Evolutionary conservation across 2,888 invertebrate genomes (phyloP).

Genomic region (Chironomus riparius): DNA sequence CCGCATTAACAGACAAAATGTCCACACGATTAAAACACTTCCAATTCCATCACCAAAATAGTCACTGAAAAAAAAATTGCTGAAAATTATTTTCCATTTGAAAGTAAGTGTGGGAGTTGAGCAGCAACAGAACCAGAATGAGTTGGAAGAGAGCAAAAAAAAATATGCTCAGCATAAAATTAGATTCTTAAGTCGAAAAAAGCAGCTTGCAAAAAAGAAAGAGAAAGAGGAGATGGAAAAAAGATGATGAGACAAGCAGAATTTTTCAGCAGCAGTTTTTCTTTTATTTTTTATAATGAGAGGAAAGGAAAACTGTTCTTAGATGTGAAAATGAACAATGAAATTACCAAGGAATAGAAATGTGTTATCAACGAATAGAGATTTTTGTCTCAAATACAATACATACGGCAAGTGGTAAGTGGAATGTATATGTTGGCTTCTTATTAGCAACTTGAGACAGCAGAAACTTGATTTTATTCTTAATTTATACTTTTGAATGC

Average conservation of each 20-base stretch:
- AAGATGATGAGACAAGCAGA: constrained; percentile 23
- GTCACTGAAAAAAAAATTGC: neutral
- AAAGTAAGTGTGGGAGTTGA: neutral
- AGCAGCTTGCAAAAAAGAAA: constrained; percentile 14
- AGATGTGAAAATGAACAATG: constrained; percentile 22
- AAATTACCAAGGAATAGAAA: neutral
- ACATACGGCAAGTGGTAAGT: neutral
- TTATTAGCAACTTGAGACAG: constrained; percentile 8
- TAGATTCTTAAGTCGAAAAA: constrained; percentile 4
- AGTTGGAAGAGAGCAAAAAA: no score
- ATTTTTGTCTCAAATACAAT: neutral
- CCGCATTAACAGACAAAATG: no score
- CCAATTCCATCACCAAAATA: no score
- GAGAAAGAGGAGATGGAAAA: neutral
- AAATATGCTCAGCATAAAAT: constrained; percentile 13
- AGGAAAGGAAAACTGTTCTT: neutral
- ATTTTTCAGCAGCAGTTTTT: neutral
- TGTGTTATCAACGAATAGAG: constrained; percentile 11
- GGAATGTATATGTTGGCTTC: neutral
- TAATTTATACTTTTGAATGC: neutral
- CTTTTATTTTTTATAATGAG: neutral
- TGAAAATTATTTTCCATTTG: neutral
- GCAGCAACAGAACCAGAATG: neutral
- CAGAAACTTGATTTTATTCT: neutral
- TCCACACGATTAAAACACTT: no score